Conservation (phyloP, 2,797 vertebrate genomes). For the Halcyon smyrnensis region DNA sequence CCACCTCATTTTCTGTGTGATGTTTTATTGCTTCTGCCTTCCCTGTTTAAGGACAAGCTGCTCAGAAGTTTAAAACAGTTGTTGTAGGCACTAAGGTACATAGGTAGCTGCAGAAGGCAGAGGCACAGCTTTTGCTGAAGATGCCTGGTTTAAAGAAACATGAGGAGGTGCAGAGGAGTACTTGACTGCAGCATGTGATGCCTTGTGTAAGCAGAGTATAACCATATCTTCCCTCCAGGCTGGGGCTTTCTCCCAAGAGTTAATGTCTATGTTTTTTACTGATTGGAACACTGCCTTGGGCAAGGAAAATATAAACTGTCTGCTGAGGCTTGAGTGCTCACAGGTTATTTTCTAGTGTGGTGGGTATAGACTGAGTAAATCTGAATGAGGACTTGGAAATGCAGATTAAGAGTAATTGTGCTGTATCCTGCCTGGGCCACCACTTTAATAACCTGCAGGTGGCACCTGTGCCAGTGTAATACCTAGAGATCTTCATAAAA, state of each 20-base stretch:
- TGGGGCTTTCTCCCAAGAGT: background rate
- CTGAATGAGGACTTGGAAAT: background rate
- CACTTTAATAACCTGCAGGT: background rate
- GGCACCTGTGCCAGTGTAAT: fast-evolving
- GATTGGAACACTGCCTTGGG: background rate
- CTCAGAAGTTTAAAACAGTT: background rate
- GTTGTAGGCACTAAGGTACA: background rate
- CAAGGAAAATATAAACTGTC: background rate
- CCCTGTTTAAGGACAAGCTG: background rate
- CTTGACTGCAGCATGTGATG: background rate
- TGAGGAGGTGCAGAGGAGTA: background rate
- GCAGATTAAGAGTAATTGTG: background rate
- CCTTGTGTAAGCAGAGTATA: background rate
- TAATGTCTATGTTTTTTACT: background rate
- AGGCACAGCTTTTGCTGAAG: background rate
- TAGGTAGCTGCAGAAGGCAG: fast-evolving
- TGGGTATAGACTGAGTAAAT: background rate
- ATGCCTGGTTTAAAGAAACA: background rate
- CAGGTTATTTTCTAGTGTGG: background rate
- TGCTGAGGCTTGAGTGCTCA: background rate
- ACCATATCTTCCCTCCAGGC: background rate
- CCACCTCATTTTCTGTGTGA: background rate
- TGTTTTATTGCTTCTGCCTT: background rate
- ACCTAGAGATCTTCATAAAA: background rate
- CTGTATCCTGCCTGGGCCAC: background rate